Evolutionary conservation across 2,113 vertebrate species (phyloP).

Genomic region (Ibidorhyncha struthersii): DNA sequence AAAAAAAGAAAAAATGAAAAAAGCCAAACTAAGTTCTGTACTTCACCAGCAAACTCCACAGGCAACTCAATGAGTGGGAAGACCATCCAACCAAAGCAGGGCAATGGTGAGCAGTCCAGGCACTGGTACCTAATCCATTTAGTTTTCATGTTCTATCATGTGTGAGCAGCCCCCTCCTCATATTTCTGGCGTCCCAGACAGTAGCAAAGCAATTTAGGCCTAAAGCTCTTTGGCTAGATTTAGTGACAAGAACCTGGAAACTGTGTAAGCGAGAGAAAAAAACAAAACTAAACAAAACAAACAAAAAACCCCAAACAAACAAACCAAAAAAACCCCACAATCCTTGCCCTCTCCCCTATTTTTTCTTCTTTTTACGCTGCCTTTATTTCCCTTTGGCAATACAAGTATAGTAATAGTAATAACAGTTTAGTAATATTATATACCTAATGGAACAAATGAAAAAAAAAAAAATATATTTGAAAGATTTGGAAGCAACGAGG

Average conservation of each 20-base stretch:
- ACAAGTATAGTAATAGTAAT: too few species aligned
- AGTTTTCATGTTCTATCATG: neutral
- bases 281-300: too few species aligned
- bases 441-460: neutral
- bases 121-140: neutral
- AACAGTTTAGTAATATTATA: neutral
- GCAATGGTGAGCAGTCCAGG: neutral
- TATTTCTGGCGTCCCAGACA: neutral
- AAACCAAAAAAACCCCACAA: too few species aligned
- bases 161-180: neutral
- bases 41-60: neutral
- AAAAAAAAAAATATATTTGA: neutral
- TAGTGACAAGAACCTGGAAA: neutral
- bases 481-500: neutral
- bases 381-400: neutral
- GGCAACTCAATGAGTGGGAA: neutral
- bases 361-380: accelerated
- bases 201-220: neutral
- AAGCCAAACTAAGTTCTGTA: neutral
- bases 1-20: neutral
- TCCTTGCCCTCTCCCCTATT: accelerated
- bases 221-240: neutral
- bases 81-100: neutral
- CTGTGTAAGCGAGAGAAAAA: neutral
- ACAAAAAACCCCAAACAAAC: too few species aligned